Evolutionary conservation across 2,113 vertebrate species (phyloP), one percentile per base, ranked within the genome.

Genomic region (Rhizomys pruinosus): DNA sequence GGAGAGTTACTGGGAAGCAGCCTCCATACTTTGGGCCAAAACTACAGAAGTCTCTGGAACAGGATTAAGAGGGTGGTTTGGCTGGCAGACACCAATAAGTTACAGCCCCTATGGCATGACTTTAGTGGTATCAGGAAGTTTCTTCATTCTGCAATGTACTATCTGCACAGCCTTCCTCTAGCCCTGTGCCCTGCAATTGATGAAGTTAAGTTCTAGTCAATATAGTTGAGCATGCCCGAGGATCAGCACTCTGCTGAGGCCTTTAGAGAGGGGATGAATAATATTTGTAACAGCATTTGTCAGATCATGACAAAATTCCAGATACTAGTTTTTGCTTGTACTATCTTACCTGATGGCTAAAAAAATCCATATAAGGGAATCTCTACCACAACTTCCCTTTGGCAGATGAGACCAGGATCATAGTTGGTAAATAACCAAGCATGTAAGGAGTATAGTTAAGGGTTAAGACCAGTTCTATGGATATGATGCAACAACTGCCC

Each of bases 11-110:
- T 59, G 63, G 61, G 59, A 96, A 90, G 55, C 76, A 59, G 66
- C 68, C 59, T 32, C 17, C 71, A 44, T 80, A 77, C 23, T 15
- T 17, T 42, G 27, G 82, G n/a, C 86, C 86, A 96, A 88, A 79
- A 59, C 52, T 37, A 90, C 78, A 86, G 84, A 89, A 72, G 47
- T 86, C 39, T 92, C 69, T 69, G n/a, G 52, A 86, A n/a, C 91
- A 73, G 63, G 29, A 37, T 34, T 78, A 73, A 87, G 57, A 79
- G 79, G 59, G 57, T 57, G 34, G 52, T 5, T 77, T 90, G 88
- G 66, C 57, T 94, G 47, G 80, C 77, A 94, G 80, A 42, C 47
- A 79, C 20, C 29, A 66, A 25, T 85, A 84, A 84, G 12, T 96
- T 76, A 86, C 29, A 55, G 61, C 34, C 86, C 68, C 61, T 59